phyloP scores from a whole-genome alignment of 1,140 invertebrate genomes.

The Drosophila quadrilineata region DNA sequence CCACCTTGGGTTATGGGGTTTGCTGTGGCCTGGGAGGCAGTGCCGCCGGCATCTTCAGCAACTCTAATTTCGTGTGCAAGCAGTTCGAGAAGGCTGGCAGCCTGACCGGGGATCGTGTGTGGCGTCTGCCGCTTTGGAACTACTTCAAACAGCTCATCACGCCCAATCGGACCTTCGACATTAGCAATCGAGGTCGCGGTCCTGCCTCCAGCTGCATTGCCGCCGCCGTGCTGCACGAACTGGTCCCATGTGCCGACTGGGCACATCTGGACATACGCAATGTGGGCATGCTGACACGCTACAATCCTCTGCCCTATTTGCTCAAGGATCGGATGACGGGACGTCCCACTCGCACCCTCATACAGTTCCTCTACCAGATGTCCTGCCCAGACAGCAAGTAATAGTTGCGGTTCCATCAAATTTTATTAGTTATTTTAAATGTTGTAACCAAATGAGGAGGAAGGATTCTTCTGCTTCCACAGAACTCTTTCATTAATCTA shows the following conservation, averaged over 20 bases:
- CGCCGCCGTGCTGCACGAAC: constrained; percentile 87
- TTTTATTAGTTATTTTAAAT: not conserved
- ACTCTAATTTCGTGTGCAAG: constrained; percentile 85
- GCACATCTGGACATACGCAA: constrained; percentile 88
- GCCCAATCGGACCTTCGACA: constrained; percentile 82
- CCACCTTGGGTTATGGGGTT: constrained; percentile 84
- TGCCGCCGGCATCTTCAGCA: constrained; percentile 91
- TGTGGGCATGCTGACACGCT: constrained; percentile 83
- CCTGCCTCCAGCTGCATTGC: constrained; percentile 85
- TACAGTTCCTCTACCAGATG: constrained; percentile 84
- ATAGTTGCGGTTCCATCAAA: no score
- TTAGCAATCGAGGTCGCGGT: constrained; percentile 84
- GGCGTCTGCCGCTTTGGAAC: constrained; percentile 94
- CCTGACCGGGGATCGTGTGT: constrained; percentile 92
- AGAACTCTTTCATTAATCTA: no score
- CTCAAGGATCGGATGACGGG: constrained; percentile 83
- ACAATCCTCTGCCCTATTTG: constrained; percentile 85
- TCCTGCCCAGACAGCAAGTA: constrained; percentile 81
- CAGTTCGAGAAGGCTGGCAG: constrained; percentile 85
- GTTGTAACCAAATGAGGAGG: no score
- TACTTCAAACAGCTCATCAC: constrained; percentile 88
- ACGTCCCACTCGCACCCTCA: constrained; percentile 84
- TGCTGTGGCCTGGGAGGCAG: constrained; percentile 86
- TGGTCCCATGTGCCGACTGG: constrained; percentile 85
- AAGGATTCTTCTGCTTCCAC: no score